Percentiles rank a stretch among this genome's conserved stretches.
Evolutionary conservation across 2,113 vertebrate species (phyloP).

Genomic region (Cryptoleucopteryx plumbea): DNA sequence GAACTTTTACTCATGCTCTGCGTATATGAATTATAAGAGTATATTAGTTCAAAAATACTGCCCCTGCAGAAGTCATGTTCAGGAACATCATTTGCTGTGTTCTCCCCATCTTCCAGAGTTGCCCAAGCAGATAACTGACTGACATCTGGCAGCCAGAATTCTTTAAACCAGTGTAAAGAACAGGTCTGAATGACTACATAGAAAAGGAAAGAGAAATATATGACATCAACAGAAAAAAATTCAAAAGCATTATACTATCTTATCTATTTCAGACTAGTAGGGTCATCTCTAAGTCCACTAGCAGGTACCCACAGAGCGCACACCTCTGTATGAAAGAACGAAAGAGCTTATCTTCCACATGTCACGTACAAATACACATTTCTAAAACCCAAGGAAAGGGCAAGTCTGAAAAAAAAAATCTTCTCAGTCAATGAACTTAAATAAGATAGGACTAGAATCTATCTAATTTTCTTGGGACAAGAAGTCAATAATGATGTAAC

Average conservation of each 20-base stretch:
- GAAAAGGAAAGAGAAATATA: background rate
- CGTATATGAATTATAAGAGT: background rate
- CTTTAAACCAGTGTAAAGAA: background rate
- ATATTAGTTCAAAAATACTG: background rate
- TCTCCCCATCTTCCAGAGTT: background rate
- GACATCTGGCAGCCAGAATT: background rate
- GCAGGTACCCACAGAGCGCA: background rate
- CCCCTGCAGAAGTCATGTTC: background rate
- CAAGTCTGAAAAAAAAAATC: background rate
- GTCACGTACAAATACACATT: background rate
- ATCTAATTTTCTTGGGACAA: slow-evolving; percentile 22
- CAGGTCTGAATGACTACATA: background rate
- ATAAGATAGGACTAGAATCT: background rate
- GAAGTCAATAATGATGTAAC: slow-evolving; percentile 34
- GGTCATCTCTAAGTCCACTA: background rate
- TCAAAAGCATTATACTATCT: background rate
- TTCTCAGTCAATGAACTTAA: background rate
- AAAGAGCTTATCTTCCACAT: background rate
- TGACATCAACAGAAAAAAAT: background rate
- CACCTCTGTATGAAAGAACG: background rate
- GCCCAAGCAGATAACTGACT: background rate
- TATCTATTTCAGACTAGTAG: background rate
- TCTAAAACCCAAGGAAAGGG: background rate
- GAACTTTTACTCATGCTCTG: background rate
- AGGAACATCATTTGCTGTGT: background rate